Conservation (phyloP, 2,113 vertebrate species). For the Syrmaticus mikado region DNA sequence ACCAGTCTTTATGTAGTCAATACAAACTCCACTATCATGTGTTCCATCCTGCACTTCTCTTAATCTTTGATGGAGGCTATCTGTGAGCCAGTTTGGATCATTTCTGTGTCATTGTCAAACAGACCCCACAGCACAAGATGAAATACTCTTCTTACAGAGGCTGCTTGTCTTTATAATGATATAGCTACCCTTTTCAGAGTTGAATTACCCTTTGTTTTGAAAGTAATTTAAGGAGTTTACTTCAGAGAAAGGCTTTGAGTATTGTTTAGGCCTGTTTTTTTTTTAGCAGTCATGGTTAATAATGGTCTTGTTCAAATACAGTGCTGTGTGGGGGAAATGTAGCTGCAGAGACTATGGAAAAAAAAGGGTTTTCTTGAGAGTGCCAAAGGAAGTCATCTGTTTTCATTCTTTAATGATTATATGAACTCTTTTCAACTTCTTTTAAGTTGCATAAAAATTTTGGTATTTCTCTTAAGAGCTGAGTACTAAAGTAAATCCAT, state of each 20-base stretch:
- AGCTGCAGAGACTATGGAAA: not conserved
- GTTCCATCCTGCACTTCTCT: not conserved
- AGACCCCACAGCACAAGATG: not conserved
- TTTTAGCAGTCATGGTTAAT: not conserved
- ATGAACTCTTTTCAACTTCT: not conserved
- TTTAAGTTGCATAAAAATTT: constrained; percentile 16
- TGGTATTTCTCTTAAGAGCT: not conserved
- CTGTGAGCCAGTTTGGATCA: not conserved
- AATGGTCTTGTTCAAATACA: not conserved
- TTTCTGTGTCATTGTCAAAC: not conserved
- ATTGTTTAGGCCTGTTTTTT: not conserved
- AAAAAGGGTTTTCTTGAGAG: not conserved
- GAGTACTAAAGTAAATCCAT: not conserved
- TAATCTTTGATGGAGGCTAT: not conserved
- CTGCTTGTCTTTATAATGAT: not conserved
- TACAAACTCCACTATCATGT: not conserved
- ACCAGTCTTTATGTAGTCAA: not conserved
- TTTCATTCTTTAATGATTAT: not conserved
- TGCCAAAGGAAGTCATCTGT: not conserved
- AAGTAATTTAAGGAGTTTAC: not conserved
- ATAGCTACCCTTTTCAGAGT: not conserved
- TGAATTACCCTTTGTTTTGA: not conserved
- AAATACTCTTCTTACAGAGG: not conserved
- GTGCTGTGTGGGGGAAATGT: not conserved
- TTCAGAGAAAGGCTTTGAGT: not conserved